Conservation (phyloP, 2,113 vertebrate genomes). For the Tricholaema leucomelas region DNA sequence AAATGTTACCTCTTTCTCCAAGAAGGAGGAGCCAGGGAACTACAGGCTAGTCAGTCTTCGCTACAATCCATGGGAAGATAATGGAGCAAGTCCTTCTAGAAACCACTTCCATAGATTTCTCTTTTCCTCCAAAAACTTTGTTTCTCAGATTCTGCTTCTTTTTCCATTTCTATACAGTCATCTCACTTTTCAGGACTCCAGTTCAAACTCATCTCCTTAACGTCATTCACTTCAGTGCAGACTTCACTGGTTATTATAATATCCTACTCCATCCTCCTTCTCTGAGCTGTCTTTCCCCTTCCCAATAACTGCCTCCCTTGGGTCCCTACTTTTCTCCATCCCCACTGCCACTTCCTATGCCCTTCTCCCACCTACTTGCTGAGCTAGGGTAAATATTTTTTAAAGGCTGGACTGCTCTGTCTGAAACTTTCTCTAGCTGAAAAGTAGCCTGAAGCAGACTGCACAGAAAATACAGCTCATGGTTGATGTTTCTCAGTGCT, state of each 20-base stretch:
- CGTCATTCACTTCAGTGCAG: background rate
- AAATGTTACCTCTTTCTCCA: background rate
- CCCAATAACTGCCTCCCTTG: background rate
- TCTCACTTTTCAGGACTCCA: background rate
- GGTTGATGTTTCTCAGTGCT: background rate
- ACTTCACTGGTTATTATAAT: background rate
- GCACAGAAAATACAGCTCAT: background rate
- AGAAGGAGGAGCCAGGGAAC: background rate
- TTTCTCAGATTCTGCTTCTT: background rate
- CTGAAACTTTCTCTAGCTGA: background rate
- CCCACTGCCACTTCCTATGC: background rate
- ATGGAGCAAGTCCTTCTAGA: background rate
- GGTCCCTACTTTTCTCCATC: background rate
- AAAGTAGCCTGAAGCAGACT: background rate
- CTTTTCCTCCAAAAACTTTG: background rate
- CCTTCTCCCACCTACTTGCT: background rate
- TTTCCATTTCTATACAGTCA: background rate
- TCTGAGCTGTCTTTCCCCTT: background rate
- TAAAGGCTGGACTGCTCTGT: background rate
- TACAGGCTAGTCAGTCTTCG: background rate
- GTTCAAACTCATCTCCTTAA: background rate
- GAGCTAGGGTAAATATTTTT: background rate
- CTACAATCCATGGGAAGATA: background rate
- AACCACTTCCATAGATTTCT: background rate
- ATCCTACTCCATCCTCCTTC: background rate